Base-by-base conservation (phyloP, 2,113 vertebrate species). In the Bucco capensis region DNA sequence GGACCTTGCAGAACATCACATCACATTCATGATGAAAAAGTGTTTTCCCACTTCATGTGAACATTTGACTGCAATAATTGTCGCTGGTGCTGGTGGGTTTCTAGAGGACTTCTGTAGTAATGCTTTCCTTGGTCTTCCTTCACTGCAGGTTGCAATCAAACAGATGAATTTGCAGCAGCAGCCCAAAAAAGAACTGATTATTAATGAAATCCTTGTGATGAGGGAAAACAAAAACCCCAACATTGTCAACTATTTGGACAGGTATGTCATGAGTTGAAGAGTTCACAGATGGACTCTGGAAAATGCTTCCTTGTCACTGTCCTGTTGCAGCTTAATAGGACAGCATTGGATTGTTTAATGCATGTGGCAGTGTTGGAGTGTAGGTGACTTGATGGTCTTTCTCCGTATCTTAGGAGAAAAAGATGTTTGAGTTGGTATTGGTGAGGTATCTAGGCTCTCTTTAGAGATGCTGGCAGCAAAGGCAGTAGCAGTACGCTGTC, bases 161-260 rank as follows among this genome's bases (percentile, higher is more conserved):
- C 99, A 99, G 97, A 99, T 99, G 99, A 99, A 99, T 92, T 96
- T 99, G 88, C 98, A 99, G 96, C 99, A 99, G 96, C 99, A 99
- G 96, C 99, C 99, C 7, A 99, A 99, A 96, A 99, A 99, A 82
- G 99, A 99, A 61, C 96, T 99, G 95, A 99, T 99, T 95, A 99
- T 99, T 94, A 99, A 99, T 50, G 99, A 99, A 97, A 99, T 99
- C 85, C 98, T 99, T 66, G 99, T 99, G 78, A 99, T 99, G 99
- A 99, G 99, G 99, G 99, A 99, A 99, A 99, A 99, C 97, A 99
- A 99, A 94, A 99, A 99, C 95, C 98, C 98, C 33, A 99, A 99
- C 90, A 99, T 99, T 7, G 99, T 99, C 93, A 99, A 99, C 97
- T 99, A 99, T 93, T 95, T 99, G 97, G 99, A 99, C 98, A 99